Base-by-base conservation (phyloP, 2,888 invertebrate species). In the Cataglyphis livida region DNA sequence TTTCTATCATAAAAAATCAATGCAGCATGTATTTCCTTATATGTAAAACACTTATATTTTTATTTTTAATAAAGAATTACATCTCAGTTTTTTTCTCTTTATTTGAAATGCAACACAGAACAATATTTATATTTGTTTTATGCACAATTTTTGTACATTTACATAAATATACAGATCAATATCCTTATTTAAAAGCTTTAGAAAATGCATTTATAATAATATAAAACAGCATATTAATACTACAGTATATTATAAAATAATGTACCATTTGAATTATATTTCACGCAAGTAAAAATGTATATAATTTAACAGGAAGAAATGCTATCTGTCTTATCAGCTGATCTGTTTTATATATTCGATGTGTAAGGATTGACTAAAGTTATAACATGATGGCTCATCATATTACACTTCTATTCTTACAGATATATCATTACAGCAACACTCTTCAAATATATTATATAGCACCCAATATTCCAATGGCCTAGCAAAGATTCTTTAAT, bases 391-490 rank as follows among this genome's bases (percentile, higher is more conserved):
- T 28, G 3, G 2, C 44, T 70, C 10, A 59, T 44, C 21, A 15
- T 41, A 57, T 78, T 68, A 70, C n/a, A 68, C 21, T n/a, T 59
- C 44, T 66, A 57, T 32, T 64, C 41, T 74, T 28, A 38, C 65
- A 84, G 54, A 59, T 76, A 7, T 57, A 54, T 62, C 25, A 61
- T 57, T 82, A 74, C 32, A 38, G 0, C 21, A 76, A 57, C 15
- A 44, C 1, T 78, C 21, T 59, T 79, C 15, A 41, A 35, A 35
- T 9, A 68, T 78, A 44, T 61, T 44, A 64, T 18, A 25, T 89
- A 89, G 87, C 87, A 87, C 78, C 78, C 75, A 44, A 70, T 76
- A 71, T 87, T 35, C 21, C 57, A 51, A 57, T 25, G 66, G 59
- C 28, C 35, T 59, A 83, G 41, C 21, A 73, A 38, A 76, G n/a